Evolutionary conservation across 2,113 vertebrate genomes (phyloP).

Genomic region (Pachypanchax playfairii): DNA sequence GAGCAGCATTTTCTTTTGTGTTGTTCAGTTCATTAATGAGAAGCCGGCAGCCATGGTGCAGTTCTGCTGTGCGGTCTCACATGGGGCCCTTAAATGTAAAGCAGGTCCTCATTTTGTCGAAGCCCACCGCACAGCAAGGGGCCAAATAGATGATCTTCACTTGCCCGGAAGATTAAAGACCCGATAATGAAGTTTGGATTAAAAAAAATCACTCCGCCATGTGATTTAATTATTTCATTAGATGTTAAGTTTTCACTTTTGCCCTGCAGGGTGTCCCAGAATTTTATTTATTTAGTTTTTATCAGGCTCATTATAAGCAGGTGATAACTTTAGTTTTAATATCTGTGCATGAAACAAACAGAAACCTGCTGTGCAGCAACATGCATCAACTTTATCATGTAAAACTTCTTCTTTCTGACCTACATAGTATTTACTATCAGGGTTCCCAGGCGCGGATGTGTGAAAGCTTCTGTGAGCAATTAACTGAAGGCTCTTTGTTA

Average conservation of each 20-base stretch:
- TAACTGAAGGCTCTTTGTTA: conserved; percentile 78
- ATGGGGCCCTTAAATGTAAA: too few species aligned
- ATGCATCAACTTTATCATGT: conserved; percentile 20
- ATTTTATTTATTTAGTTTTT: too few species aligned
- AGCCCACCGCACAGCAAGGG: conserved; percentile 49
- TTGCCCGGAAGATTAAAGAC: conserved; percentile 38
- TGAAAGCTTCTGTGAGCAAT: conserved; percentile 73
- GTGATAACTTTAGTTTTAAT: too few species aligned
- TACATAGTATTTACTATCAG: conserved; percentile 64
- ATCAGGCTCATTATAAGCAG: conserved; percentile 34
- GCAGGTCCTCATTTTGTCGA: conserved; percentile 15
- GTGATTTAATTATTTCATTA: conserved; percentile 45
- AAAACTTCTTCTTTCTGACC: conserved; percentile 53
- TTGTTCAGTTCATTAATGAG: conserved; percentile 4
- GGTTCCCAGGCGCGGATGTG: conserved; percentile 62
- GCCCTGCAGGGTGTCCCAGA: conserved; percentile 12
- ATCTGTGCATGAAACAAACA: too few species aligned
- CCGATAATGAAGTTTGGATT: conserved; percentile 68
- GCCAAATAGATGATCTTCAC: conserved; percentile 61
- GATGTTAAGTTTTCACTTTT: conserved; percentile 35
- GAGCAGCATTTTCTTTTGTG: background rate
- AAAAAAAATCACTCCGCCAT: conserved; percentile 50
- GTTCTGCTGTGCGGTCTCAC: conserved; percentile 31
- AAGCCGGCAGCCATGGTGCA: conserved; percentile 48
- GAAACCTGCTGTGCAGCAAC: background rate